Evolutionary conservation across 37 sponge, comb jelly and placozoan genomes (phyloP).

Genomic region (Ephydatia muelleri): DNA sequence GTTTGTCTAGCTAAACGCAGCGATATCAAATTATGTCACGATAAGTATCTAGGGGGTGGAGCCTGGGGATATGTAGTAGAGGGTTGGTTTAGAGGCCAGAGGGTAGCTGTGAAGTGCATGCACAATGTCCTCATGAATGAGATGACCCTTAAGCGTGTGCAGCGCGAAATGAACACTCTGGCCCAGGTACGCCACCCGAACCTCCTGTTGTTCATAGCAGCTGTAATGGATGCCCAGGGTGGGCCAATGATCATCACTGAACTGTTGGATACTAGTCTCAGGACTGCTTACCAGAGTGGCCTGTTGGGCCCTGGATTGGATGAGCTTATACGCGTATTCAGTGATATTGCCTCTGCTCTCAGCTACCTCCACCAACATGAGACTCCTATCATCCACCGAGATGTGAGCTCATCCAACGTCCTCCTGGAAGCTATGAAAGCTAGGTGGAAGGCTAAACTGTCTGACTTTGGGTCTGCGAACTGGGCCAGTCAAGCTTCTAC

Average conservation of each 20-base stretch:
- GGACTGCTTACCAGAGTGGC: slow-evolving; percentile 33
- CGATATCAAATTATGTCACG: background rate
- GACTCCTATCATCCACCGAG: slow-evolving; percentile 73
- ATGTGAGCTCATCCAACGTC: slow-evolving; percentile 77
- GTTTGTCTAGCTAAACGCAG: background rate
- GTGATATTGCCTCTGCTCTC: slow-evolving; percentile 59
- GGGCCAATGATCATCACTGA: slow-evolving; percentile 62
- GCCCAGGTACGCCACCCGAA: slow-evolving; percentile 64
- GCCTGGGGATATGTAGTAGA: slow-evolving; percentile 51
- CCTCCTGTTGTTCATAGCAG: slow-evolving; percentile 66
- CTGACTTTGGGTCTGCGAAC: slow-evolving; percentile 84
- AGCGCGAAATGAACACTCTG: slow-evolving; percentile 58
- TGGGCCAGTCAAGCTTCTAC: slow-evolving; percentile 22
- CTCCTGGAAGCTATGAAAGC: slow-evolving; percentile 29
- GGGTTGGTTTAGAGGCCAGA: slow-evolving; percentile 42
- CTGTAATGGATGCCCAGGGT: slow-evolving; percentile 29
- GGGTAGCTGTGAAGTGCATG: slow-evolving; percentile 60
- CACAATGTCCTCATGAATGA: slow-evolving; percentile 23
- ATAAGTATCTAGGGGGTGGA: slow-evolving; percentile 45
- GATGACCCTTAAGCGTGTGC: slow-evolving; percentile 1
- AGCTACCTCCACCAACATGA: slow-evolving; percentile 60
- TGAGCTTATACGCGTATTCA: slow-evolving; percentile 6
- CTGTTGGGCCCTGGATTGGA: background rate
- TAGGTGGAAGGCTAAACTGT: slow-evolving; percentile 64
- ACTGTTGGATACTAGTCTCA: slow-evolving; percentile 56